Evolutionary conservation across 2,888 invertebrate species (phyloP), one percentile per base, ranked within the genome.

Genomic region (Pecten maximus): DNA sequence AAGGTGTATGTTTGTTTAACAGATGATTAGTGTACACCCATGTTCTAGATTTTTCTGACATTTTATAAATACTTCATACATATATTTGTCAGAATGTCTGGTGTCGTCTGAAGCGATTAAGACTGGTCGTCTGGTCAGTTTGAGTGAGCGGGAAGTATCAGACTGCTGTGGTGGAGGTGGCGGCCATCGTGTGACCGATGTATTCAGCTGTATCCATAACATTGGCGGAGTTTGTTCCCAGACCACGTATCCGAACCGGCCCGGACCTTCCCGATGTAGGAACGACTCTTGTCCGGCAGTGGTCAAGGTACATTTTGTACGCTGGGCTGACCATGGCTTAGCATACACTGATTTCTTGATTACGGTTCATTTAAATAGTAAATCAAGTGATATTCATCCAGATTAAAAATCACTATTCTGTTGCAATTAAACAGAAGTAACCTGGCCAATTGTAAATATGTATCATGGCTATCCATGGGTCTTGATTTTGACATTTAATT

Each of bases 161-260:
- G 94, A 94, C 86, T 95, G 94, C 74, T 94, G 94, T 90, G 88
- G 54, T 0, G 40, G 54, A 40, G 44, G 87, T 6, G 35, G 44
- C 39, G 28, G 88, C 3, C 60, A 60, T 60, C 12, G 40, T 8
- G 10, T 48, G 16, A 54, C n/a, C 15, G 87, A 91, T 16, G 88
- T 91, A 0, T 95, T 94, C 89, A 88, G 91, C 23, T 95, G 95
- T 90, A 92, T 95, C 12, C 92, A 93, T 40, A 89, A 92, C 15
- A 93, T 94, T 15, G 93, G 94, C 10, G 95, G 95, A 0, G 90
- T 95, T 35, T 95, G 95, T 90, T 89, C 93, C 3, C 87, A 54
- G 19, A 90, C 89, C 0, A 90, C 50, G 40, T 95, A 95, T 90
- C 93, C 93, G 0, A 50, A 35, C 23, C 40, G 12, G 28, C 6